Percentiles rank a stretch among this genome's conserved stretches.
These are phyloP conservation scores for Diorhabda carinulata DNA, from an alignment of 1,140 invertebrate species.

Conservation along the genomic window DNA sequence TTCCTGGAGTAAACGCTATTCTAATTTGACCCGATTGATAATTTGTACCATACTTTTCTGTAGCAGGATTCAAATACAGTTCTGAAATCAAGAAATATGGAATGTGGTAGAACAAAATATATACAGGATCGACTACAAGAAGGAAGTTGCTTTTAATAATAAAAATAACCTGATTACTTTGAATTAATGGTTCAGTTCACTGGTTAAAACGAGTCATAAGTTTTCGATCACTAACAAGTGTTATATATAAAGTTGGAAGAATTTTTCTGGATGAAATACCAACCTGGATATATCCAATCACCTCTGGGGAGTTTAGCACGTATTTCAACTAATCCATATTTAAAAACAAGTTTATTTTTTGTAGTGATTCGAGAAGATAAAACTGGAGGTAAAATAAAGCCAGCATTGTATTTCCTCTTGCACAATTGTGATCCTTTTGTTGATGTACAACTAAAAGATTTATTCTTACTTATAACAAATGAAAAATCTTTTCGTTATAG, in stretches of 20 bases:
- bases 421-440: conserved; percentile 51
- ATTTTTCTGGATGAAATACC: too few relatives aligned
- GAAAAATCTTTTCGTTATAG: not conserved
- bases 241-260: too few relatives aligned
- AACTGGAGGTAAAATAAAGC: conserved; percentile 62
- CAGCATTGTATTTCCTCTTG: conserved; percentile 47
- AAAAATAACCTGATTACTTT: not conserved
- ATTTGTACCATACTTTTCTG: conserved; percentile 51
- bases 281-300: conserved; percentile 76
- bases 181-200: not conserved
- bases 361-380: conserved; percentile 66
- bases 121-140: not conserved
- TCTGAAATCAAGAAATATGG: conserved; percentile 45
- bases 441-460: conserved; percentile 57
- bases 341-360: conserved; percentile 61
- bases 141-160: too few relatives aligned
- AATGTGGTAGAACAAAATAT: not conserved
- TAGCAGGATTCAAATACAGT: conserved; percentile 55
- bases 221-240: too few relatives aligned
- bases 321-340: conserved; percentile 72
- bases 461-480: conserved; percentile 7
- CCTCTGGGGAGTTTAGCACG: conserved; percentile 70
- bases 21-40: conserved; percentile 54
- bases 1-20: conserved; percentile 49
- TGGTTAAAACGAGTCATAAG: not conserved